Base-by-base conservation (phyloP, 2,113 vertebrate genomes). In the Trinectes maculatus region DNA sequence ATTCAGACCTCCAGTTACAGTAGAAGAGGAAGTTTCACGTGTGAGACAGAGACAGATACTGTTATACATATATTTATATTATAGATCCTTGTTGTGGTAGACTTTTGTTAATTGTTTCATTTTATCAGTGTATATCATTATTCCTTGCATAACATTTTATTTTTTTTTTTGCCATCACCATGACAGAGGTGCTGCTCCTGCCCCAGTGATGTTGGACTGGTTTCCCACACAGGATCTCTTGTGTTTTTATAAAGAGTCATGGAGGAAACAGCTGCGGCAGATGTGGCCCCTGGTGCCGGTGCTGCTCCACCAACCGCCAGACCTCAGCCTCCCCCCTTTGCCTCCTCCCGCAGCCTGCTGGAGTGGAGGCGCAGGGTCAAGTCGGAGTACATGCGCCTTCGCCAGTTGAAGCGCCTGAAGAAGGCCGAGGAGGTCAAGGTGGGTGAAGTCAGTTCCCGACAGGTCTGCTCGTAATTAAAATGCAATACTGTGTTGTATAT, bases 331-430 rank as follows among this genome's bases (percentile, higher is more conserved):
- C 84, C 92, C 0, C 90, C 92, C 0, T 92, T 91, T 0, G 91
- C 91, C 58, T 64, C 73, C 33, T 93, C 94, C 4, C 93, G 92
- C 51, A 88, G 86, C 71, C 80, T 92, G 53, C 91, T 95, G 18
- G 96, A 97, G 61, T 99, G 97, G 98, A 97, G 96, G 65, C 95
- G 95, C 73, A 95, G 97, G 79, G 97, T 99, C 69, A 98, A 97
- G 79, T 97, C 96, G 0, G 97, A 99, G 77, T 99, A 99, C 3
- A 99, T 99, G 96, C 92, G 96, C 2, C 95, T 99, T 7, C 94
- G 95, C 71, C 98, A 99, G 59, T 92, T 98, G 46, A 98, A 97
- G 79, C 94, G 97, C 74, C 96, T 88, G 92, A 96, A 92, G 90
- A 96, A 33, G 93, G 95, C 89, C 73, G 97, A 96, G 88, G 93